Conservation (phyloP, 2,888 invertebrate species). For the Glyphotaelius pellucidus region DNA sequence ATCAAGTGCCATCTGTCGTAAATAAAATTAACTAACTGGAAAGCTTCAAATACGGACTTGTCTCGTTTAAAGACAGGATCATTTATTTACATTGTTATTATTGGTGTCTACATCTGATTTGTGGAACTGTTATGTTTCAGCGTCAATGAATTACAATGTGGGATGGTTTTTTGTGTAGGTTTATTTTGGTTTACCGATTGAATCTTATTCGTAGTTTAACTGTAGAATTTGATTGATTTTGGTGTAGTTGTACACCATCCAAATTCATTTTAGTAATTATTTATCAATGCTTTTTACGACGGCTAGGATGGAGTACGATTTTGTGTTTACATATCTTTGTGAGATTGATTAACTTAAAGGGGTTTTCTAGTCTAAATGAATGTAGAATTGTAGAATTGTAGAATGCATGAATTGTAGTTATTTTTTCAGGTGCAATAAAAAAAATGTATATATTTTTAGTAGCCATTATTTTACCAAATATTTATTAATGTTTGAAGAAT, state of each 20-base stretch:
- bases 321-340: no score
- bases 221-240: neutral
- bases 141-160: neutral
- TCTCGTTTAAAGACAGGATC: conserved; percentile 43
- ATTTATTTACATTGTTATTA: conserved; percentile 30
- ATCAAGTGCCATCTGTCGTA: conserved; percentile 51
- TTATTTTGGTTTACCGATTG: neutral
- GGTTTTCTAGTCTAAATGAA: no score
- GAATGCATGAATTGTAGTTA: no score
- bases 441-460: no score
- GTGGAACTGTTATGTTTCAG: neutral
- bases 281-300: neutral
- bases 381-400: no score
- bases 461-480: no score
- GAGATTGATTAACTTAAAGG: no score
- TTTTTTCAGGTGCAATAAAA: no score
- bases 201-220: neutral
- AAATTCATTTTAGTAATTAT: neutral
- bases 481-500: no score
- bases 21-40: conserved; percentile 63
- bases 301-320: neutral
- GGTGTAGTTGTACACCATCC: neutral
- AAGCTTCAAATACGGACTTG: conserved; percentile 48
- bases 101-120: neutral
- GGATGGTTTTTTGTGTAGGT: neutral